Evolutionary conservation across 2,113 vertebrate genomes (phyloP), one percentile per base, ranked within the genome.

Genomic region (Dissostichus mawsoni): DNA sequence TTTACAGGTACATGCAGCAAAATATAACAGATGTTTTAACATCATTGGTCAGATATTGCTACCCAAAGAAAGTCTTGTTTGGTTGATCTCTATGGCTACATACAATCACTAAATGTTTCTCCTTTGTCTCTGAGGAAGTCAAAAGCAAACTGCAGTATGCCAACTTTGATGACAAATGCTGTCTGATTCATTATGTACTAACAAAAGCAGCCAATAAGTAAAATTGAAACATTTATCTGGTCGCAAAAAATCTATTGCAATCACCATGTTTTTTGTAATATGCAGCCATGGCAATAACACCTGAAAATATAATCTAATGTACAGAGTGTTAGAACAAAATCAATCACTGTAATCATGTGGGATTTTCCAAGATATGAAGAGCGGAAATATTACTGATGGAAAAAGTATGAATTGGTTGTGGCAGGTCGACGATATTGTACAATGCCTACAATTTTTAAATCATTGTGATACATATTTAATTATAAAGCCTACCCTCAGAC

Each of bases 221-320:
- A 63, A 17, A 7, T 14, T 66, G n/a, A 25, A 17, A 17, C 66
- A 78, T 71, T n/a, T 58, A 51, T 48, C 18, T 45, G 20, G 41
- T 3, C 45, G 33, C 23, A 83, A 65, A 87, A 59, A 50, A 56
- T 69, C 23, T 50, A 72, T 61, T 67, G 33, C 53, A 64, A 64
- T 63, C 4, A 29, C 12, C 23, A 4, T 84, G 33, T 72, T 81
- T 80, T 78, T 18, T 58, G 59, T 44, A 51, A 61, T 33, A 4
- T 83, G 52, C 29, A 52, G 57, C 48, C 57, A 64, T 66, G 33
- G 56, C 25, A 12, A 12, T 23, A 13, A 76, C 68, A n/a, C 17
- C 18, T 51, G 41, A 78, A 81, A 74, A 76, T 64, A 73, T 69
- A 83, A 87, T 81, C 33, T 69, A 16, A 72, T 51, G 18, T 13